Base-by-base conservation (phyloP, 2,113 vertebrate genomes). In the Clinocottus analis region DNA sequence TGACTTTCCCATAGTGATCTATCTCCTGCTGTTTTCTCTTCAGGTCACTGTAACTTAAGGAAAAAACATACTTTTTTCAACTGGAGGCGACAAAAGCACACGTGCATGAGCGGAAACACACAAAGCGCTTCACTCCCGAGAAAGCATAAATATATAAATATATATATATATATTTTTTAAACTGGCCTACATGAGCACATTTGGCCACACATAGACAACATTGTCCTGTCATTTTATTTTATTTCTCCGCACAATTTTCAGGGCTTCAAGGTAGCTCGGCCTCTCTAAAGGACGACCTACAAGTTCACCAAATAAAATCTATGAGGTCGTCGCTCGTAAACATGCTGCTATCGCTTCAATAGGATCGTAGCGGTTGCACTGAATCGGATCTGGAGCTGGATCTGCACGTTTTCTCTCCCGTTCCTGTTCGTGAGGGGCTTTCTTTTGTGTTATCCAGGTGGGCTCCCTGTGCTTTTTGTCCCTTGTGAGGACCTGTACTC, bases 401-500 rank as follows among this genome's bases (percentile, higher is more conserved):
- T 79, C 35, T 7, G 27, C 66, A 3, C 7, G 25, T 72, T 72
- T 75, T 35, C 1, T 27, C 33, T 58, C 69, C 59, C 64, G 43
- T 51, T 17, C 6, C 33, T 83, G 56, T 85, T 82, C 84, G 64
- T 85, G 82, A 82, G 59, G 66, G 77, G 67, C 65, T 56, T 86
- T 85, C 14, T 49, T 49, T 53, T 25, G 88, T 86, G 88, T 86
- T 79, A 87, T 87, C 19, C 85, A 81, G 87, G 87, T 89, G 86
- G 85, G 76, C 83, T 91, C 80, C 65, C 83, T 78, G 77, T 49
- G 56, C 80, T 90, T 90, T 87, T 85, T 77, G 89, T 87, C 88
- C 89, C 83, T 79, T 87, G 55, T 68, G 87, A 87, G 83, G 80
- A 90, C 78, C 80, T 90, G 89, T 78, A 93, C 87, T 92, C 90